Conservation (phyloP, 2,113 vertebrate species). For the Esox niger region DNA sequence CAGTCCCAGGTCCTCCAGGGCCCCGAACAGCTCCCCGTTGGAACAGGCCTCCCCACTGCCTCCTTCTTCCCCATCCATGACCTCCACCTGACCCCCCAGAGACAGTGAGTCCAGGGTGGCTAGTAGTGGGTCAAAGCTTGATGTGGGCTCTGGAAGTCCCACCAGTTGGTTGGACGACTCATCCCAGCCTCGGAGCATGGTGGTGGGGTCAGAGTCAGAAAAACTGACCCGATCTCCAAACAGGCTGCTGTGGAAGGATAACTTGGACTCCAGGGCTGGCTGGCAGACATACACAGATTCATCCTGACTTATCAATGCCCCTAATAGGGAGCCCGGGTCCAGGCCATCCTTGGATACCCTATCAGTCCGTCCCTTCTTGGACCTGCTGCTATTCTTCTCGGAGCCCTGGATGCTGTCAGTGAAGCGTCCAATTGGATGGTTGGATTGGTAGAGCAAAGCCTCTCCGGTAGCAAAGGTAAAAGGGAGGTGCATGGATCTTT, state of each 20-base stretch:
- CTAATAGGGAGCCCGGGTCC: constrained; percentile 68
- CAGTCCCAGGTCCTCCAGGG: constrained; percentile 73
- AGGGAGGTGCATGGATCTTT: constrained; percentile 78
- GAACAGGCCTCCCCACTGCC: constrained; percentile 62
- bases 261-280: constrained; percentile 45
- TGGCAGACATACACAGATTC: constrained; percentile 64
- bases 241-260: constrained; percentile 56
- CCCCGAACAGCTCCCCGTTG: constrained; percentile 70
- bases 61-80: constrained; percentile 21
- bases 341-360: constrained; percentile 43
- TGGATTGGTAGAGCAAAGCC: constrained; percentile 77
- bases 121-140: constrained; percentile 70
- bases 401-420: constrained; percentile 47
- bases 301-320: constrained; percentile 70
- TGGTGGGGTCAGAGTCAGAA: constrained; percentile 25
- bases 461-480: constrained; percentile 84
- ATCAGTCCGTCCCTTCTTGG: constrained; percentile 62
- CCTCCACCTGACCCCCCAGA: constrained; percentile 52
- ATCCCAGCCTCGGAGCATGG: constrained; percentile 47
- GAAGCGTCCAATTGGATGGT: constrained; percentile 62
- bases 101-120: constrained; percentile 73
- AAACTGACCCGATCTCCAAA: constrained; percentile 42
- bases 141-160: constrained; percentile 16
- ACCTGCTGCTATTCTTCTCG: constrained; percentile 60
- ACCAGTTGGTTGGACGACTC: constrained; percentile 15